Percentiles rank a stretch among this genome's conserved stretches.
Evolutionary conservation across 2,797 vertebrate genomes (phyloP).

Genomic region (Molossus alvarezi): DNA sequence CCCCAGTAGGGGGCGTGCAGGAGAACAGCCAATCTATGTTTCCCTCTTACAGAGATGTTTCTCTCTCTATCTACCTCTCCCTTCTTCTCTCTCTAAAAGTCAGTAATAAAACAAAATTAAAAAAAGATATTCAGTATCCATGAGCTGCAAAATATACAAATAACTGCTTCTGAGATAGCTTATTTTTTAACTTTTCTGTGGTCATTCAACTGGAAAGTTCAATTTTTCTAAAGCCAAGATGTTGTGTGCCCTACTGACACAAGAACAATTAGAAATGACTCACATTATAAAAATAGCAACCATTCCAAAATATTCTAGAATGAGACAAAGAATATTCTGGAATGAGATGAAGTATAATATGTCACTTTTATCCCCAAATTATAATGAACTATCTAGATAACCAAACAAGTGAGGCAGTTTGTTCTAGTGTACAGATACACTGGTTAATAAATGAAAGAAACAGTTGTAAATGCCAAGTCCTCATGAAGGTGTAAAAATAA

Average conservation of each 20-base stretch:
- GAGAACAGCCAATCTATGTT: no score
- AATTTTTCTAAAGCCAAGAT: slow-evolving; percentile 54
- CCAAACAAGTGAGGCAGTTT: neutral
- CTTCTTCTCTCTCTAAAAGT: no score
- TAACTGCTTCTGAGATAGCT: neutral
- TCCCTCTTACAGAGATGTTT: no score
- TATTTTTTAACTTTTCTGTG: slow-evolving; percentile 10
- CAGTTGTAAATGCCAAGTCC: neutral
- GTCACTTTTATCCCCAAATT: slow-evolving; percentile 15
- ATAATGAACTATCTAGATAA: neutral
- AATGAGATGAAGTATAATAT: neutral
- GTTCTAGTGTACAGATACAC: neutral
- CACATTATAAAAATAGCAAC: neutral
- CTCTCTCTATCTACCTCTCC: no score
- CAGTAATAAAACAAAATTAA: no score
- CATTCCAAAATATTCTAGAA: neutral
- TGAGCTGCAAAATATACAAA: neutral
- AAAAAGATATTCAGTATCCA: neutral
- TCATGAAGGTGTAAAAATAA: neutral
- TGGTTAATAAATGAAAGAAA: slow-evolving; percentile 1
- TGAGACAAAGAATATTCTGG: neutral
- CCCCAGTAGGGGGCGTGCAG: no score
- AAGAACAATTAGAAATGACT: slow-evolving; percentile 32
- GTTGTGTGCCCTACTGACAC: neutral
- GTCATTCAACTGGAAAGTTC: slow-evolving; percentile 39